These are phyloP conservation scores for Sciaenops ocellatus DNA, from an alignment of 2,797 vertebrate species.

Conservation along the genomic window DNA sequence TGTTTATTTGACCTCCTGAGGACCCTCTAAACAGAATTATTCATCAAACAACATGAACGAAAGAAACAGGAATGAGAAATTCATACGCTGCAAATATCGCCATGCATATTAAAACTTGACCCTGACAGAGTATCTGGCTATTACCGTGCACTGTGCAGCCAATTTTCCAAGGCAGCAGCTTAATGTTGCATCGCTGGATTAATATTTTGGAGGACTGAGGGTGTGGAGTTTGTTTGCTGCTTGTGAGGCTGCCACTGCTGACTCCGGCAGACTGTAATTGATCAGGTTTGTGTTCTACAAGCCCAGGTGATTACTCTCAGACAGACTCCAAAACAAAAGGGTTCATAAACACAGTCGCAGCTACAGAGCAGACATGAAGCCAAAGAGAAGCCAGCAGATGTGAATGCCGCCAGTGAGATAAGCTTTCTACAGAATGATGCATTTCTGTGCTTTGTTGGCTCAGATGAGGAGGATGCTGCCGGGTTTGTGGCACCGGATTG, in stretches of 20 bases:
- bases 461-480: conserved; percentile 4
- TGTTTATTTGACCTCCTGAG: conserved; percentile 40
- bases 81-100: conserved; percentile 41
- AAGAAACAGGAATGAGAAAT: conserved; percentile 51
- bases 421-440: conserved; percentile 18
- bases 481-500: not conserved
- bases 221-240: conserved; percentile 42
- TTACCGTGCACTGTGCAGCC: conserved; percentile 49
- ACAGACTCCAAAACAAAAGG: conserved; percentile 58
- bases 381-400: not conserved
- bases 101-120: conserved; percentile 70
- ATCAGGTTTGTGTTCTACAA: conserved; percentile 68
- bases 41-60: conserved; percentile 16
- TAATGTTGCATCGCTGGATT: conserved; percentile 69
- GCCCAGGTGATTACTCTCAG: conserved; percentile 61
- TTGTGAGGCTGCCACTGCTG: conserved; percentile 53
- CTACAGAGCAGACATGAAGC: conserved; percentile 14
- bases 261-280: conserved; percentile 63
- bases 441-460: conserved; percentile 27
- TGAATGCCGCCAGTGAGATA: conserved; percentile 1
- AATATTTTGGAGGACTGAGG: conserved; percentile 48
- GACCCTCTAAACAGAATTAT: conserved; percentile 38
- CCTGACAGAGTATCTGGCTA: conserved; percentile 51
- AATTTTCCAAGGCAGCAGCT: conserved; percentile 61
- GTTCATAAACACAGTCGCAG: conserved; percentile 41